Base-by-base conservation (phyloP, 2,888 invertebrate genomes). In the Dryomyza anilis region DNA sequence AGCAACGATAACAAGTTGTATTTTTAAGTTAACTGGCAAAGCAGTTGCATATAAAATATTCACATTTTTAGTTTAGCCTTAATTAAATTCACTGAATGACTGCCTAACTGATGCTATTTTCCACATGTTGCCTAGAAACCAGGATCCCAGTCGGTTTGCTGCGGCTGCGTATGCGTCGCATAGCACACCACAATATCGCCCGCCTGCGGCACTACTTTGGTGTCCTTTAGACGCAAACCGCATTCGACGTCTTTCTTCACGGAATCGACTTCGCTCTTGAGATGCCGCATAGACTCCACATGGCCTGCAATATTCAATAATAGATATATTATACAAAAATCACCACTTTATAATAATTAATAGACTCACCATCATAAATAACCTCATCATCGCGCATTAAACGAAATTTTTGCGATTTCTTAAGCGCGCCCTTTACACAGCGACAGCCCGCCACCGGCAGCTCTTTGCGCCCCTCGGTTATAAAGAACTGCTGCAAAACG, bases 171-270 rank as follows among this genome's bases (percentile, higher is more conserved):
- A 56, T 87, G 87, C 71, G 87, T 83, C 74, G 87, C 86, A 81
- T 91, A 95, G 81, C 96, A 96, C 27, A 92, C 79, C 5, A 98
- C 82, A 0, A 82, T 84, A 81, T 98, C 98, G 0, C 94, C 95
- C 0, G 89, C 85, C 81, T 89, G 81, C 64, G 94, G 90, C 27
- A 85, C 78, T 29, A 94, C 72, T 1, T 83, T 78, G 1, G 84
- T 75, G 74, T 93, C 89, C 2, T 87, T 86, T 61, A 98, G 86
- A 67, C 90, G 89, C 29, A 98, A 78, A 0, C 98, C 98, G 82
- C 98, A 98, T 79, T 98, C 97, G 65, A 89, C 87, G 78, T 93
- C 93, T 53, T 88, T 89, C 79, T 93, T 93, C 43, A 98, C 89
- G 0, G 88, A 86, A 5, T 89, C 89, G 3, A 95, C 94, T 83